These are phyloP conservation scores for Recurvirostra avosetta DNA, from an alignment of 2,113 vertebrate genomes.

Conservation along the genomic window DNA sequence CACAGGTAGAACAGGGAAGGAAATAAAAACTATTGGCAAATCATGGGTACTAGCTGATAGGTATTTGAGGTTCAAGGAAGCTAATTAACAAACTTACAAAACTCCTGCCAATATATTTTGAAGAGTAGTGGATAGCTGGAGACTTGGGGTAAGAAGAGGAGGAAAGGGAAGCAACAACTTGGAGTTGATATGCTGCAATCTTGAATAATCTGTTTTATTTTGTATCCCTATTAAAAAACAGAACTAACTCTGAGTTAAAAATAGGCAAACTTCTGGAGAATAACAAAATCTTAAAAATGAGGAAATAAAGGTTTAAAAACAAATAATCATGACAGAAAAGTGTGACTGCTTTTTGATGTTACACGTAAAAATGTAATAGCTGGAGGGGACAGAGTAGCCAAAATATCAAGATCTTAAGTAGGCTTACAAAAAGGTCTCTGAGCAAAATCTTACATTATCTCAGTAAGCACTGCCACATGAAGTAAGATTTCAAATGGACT, in stretches of 20 bases:
- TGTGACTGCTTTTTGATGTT: not conserved
- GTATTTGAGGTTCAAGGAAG: not conserved
- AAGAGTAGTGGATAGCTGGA: not conserved
- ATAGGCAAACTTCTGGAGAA: not conserved
- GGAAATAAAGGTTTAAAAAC: not conserved
- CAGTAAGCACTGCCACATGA: not conserved
- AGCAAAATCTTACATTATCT: not conserved
- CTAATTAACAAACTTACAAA: not conserved
- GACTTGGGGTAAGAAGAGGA: not conserved
- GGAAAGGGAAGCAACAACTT: not conserved
- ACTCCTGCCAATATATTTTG: not conserved
- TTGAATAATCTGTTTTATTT: not conserved
- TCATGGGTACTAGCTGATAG: not conserved
- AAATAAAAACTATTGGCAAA: not conserved
- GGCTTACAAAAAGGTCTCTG: not conserved
- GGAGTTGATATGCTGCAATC: not conserved
- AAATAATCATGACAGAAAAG: not conserved
- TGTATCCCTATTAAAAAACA: not conserved
- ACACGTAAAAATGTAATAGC: not conserved
- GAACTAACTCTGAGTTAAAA: not conserved
- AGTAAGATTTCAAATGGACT: not conserved
- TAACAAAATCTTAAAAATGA: not conserved
- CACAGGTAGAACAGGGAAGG: not conserved
- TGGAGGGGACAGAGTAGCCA: not conserved
- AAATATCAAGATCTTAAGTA: not conserved